Base-by-base conservation (phyloP, 2,888 invertebrate species). In the Microchrysa polita region DNA sequence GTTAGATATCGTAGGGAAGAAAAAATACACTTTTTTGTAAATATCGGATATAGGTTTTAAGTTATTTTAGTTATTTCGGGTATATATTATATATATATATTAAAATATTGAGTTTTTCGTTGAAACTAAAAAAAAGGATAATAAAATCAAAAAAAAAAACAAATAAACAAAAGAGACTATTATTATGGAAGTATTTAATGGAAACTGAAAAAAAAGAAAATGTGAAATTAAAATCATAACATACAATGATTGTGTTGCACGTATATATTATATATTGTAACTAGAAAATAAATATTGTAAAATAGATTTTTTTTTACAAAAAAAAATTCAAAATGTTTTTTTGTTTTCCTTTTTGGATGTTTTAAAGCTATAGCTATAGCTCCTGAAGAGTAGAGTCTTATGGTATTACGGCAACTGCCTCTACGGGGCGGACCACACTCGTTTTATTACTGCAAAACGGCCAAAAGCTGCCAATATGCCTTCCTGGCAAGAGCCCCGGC, bases 221-320 rank as follows among this genome's bases (percentile, higher is more conserved):
- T 44, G 18, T 40, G 27, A 61, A 65, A 60, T 7, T 48, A 65
- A 65, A 48, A 34, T 34, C 27, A 34, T 2, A 34, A 65, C 65
- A 44, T 20, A 65, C 65, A 65, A 65, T 65, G 65, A 65, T 65
- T 65, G 65, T 65, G 65, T 65, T 65, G 65, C 65, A 65, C 65
- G 65, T 65, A 48, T 34, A 34, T 34, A 34, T 34, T 34, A 34
- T 34, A 34, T 48, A 65, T 65, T 65, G 65, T 65, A 65, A 65
- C 65, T 65, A 65, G 65, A 18, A 22, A 65, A 65, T 65, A 65
- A 65, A 48, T 23, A 65, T 65, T 65, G 65, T 65, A 65, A 65
- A 65, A 65, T 65, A 65, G 65, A 65, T 65, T 65, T 65, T 34
- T n/a, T n/a, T 65, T 65, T 65, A 65, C 44, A 65, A 65, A 65